A percentile compares a stretch with the other conserved stretches of the same genome.
Evolutionary conservation across 2,797 vertebrate genomes (phyloP).

Genomic region (Epinephelus awoara): DNA sequence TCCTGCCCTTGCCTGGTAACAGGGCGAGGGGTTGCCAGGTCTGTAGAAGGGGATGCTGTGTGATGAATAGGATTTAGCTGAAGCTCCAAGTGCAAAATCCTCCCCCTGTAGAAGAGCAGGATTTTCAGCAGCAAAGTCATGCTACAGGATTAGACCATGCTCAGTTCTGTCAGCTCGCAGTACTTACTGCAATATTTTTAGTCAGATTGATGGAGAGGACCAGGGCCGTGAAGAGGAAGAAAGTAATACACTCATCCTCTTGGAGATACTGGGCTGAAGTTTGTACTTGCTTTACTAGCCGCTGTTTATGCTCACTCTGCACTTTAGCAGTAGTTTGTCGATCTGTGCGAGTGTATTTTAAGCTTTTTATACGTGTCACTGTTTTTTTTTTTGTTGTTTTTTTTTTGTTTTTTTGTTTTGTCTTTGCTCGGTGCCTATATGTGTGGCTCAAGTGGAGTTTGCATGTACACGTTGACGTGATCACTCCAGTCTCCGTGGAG

Average conservation of each 20-base stretch:
- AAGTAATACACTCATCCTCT: conserved; percentile 60
- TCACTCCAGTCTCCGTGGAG: conserved; percentile 6
- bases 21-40: conserved; percentile 75
- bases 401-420: not conserved
- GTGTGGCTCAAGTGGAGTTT: conserved; percentile 35
- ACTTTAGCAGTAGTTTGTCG: conserved; percentile 66
- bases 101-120: conserved; percentile 65
- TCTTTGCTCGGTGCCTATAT: conserved; percentile 19
- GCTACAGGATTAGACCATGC: conserved; percentile 77
- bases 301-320: conserved; percentile 66
- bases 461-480: conserved; percentile 4
- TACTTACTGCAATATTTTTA: conserved; percentile 79
- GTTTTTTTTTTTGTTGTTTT: not conserved
- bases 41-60: conserved; percentile 75
- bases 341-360: conserved; percentile 57
- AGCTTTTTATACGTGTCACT: conserved; percentile 28
- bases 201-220: conserved; percentile 73
- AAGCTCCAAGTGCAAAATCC: conserved; percentile 66
- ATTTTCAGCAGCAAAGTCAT: conserved; percentile 74
- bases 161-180: conserved; percentile 73
- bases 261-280: conserved; percentile 49
- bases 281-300: conserved; percentile 55
- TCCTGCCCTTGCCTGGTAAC: conserved; percentile 67
- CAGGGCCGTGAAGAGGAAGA: conserved; percentile 42
- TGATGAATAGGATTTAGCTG: conserved; percentile 81